These are phyloP conservation scores for Dendropsophus ebraccatus DNA, from an alignment of 2,113 vertebrate species.

Conservation along the genomic window DNA sequence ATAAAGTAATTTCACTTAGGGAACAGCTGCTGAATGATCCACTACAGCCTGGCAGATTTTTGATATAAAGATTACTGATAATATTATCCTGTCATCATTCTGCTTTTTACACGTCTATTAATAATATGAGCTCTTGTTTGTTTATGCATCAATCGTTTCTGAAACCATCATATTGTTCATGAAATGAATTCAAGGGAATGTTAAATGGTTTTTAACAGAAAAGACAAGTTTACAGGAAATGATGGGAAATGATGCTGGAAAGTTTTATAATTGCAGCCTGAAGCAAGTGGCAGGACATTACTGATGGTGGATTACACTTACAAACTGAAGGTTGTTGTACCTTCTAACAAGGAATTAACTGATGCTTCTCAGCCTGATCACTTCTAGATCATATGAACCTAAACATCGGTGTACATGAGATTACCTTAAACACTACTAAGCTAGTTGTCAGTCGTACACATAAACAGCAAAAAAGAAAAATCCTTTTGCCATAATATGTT, in stretches of 20 bases:
- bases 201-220: slow-evolving; percentile 22
- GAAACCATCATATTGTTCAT: slow-evolving; percentile 7
- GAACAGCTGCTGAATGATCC: slow-evolving; percentile 37
- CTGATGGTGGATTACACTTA: background rate
- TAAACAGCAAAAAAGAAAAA: background rate
- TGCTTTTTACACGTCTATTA: slow-evolving; percentile 49
- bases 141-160: slow-evolving; percentile 37
- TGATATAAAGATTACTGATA: slow-evolving; percentile 52
- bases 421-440: too few species aligned
- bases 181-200: slow-evolving; percentile 12
- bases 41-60: slow-evolving; percentile 37
- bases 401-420: too few species aligned
- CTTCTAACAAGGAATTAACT: background rate
- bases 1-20: slow-evolving; percentile 44
- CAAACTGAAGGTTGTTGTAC: background rate
- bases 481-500: too few species aligned
- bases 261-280: slow-evolving; percentile 1
- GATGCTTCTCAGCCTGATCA: background rate
- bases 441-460: background rate
- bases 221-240: background rate
- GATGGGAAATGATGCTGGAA: background rate
- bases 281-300: background rate
- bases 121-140: slow-evolving; percentile 46
- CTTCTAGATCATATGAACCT: background rate
- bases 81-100: slow-evolving; percentile 49